These are phyloP conservation scores for Nymphalis urticae DNA, from an alignment of 2,888 invertebrate species.

Conservation along the genomic window DNA sequence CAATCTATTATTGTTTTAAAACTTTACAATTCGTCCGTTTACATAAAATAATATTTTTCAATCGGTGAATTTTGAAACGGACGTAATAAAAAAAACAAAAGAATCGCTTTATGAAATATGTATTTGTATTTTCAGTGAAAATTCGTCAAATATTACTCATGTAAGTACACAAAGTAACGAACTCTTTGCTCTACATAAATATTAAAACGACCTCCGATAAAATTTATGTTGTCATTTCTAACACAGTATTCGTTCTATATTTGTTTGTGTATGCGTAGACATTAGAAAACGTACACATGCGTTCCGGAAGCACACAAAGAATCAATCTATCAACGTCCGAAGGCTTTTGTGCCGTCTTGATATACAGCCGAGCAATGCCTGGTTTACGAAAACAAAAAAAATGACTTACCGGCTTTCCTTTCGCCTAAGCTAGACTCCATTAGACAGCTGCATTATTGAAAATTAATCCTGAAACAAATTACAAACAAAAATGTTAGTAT, in stretches of 20 bases:
- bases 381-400: slow-evolving; percentile 31
- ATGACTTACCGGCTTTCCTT: slow-evolving; percentile 69
- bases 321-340: slow-evolving; percentile 54
- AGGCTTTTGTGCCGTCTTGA: slow-evolving; percentile 49
- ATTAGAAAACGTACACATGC: slow-evolving; percentile 36
- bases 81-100: no score
- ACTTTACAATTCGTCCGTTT: no score
- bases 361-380: slow-evolving; percentile 26
- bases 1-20: no score
- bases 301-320: slow-evolving; percentile 35
- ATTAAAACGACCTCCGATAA: background rate
- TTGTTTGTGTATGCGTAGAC: slow-evolving; percentile 26
- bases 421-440: slow-evolving; percentile 73
- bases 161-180: no score
- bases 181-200: background rate
- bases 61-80: no score
- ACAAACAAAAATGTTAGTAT: background rate
- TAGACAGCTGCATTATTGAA: slow-evolving; percentile 74
- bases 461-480: slow-evolving; percentile 72
- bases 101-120: no score
- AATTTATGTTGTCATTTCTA: background rate
- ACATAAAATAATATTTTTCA: no score
- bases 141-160: no score
- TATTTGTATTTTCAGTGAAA: no score
- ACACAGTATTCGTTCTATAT: background rate